These are phyloP conservation scores for Danio choprae DNA, from an alignment of 2,797 vertebrate genomes.

Conservation along the genomic window DNA sequence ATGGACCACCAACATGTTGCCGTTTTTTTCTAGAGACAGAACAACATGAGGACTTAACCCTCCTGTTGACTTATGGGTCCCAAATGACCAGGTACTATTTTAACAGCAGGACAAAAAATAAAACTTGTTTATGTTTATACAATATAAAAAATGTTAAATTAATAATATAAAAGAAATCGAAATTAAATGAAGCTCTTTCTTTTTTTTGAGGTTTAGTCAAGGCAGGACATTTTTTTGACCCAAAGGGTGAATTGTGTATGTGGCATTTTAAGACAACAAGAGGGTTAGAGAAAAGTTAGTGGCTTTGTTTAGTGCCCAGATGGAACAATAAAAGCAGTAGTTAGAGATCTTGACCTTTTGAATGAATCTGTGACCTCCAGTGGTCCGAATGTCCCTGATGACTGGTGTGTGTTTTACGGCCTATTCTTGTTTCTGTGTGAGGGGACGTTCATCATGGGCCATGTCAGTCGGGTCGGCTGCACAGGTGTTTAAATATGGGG, in stretches of 20 bases:
- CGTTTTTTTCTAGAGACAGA: constrained; percentile 38
- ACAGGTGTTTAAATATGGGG: constrained; percentile 55
- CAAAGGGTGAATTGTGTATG: too few relatives aligned
- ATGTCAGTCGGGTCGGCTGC: constrained; percentile 58
- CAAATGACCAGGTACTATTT: too few relatives aligned
- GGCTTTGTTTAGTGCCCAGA: constrained; percentile 7
- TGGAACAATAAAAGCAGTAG: constrained; percentile 29
- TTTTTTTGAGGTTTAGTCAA: too few relatives aligned
- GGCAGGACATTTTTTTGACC: too few relatives aligned
- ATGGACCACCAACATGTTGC: constrained; percentile 50
- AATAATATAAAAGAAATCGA: too few relatives aligned
- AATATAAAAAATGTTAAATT: too few relatives aligned
- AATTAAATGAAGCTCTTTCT: too few relatives aligned
- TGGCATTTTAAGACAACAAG: too few relatives aligned
- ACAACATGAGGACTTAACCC: background rate
- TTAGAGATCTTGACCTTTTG: constrained; percentile 41
- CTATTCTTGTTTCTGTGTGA: constrained; percentile 17
- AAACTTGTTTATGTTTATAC: too few relatives aligned
- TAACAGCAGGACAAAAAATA: too few relatives aligned
- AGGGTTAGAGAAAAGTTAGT: background rate
- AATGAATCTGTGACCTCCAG: constrained; percentile 38
- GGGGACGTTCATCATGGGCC: constrained; percentile 5
- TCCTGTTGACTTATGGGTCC: too few relatives aligned
- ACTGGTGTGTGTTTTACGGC: constrained; percentile 35
- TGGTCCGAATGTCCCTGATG: constrained; percentile 4